Evolutionary conservation across 2,113 vertebrate species (phyloP), one percentile per base, ranked within the genome.

Genomic region (Neodontobutis hainanensis): DNA sequence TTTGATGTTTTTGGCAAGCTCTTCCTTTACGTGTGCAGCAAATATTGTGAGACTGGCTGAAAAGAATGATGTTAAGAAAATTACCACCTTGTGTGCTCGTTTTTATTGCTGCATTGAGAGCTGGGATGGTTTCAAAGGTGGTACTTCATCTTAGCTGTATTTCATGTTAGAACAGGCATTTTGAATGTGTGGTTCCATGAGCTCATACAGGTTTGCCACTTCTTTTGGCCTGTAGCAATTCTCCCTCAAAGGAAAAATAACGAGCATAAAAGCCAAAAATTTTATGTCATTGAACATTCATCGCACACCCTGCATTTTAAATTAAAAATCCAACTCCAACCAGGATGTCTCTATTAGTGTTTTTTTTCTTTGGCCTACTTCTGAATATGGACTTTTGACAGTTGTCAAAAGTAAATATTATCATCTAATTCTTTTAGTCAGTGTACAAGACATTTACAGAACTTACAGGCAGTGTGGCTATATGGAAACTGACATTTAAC

Each of bases 321-420:
- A 36, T 38, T 27, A 36, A 14, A 51, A 61, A 71, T 74, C 6
- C 27, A 15, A 36, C 53, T 12, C 64, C 65, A 32, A 58, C 46
- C 8, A 0, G 46, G 36, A 57, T 66, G 32, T 38, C 52, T 64
- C n/a, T 35, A 15, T 73, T 61, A 65, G 73, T 2, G 12, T 57
- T 19, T 38, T 66, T 57, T 70, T 65, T 61, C 57, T 60, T 38
- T 82, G 83, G 61, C 81, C 65, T 67, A 63, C 19, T 75, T 81
- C 49, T 48, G 7, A 16, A 52, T 35, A 63, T 65, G 58, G 45
- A 75, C 42, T 38, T 38, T 60, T 60, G 27, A n/a, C 61, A 6
- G 87, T 46, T 85, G 73, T 82, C 51, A 86, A 87, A 42, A 53
- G 70, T 85, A 88, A 91, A 91, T 88, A 89, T 85, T 84, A 67